Conservation (phyloP, 2,113 vertebrate species). For the Gallinago media region DNA sequence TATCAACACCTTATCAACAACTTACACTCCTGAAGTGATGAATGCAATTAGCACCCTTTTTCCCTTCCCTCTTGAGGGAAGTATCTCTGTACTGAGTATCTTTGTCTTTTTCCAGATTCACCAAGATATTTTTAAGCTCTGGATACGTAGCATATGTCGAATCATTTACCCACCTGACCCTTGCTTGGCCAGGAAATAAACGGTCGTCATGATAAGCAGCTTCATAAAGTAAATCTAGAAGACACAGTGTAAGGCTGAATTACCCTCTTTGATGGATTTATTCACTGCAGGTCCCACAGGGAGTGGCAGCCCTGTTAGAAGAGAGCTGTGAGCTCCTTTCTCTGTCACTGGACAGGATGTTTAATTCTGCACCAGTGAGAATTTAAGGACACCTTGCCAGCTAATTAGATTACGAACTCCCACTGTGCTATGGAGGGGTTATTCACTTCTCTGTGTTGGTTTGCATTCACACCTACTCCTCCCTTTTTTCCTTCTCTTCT, state of each 20-base stretch:
- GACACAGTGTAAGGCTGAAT: not conserved
- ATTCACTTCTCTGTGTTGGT: not conserved
- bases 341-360: not conserved
- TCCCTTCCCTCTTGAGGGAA: not conserved
- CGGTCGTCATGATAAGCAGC: not conserved
- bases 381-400: not conserved
- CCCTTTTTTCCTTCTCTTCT: not conserved
- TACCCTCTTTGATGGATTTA: not conserved
- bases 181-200: not conserved
- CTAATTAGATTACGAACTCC: not conserved
- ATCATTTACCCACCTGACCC: not conserved
- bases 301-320: not conserved
- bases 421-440: not conserved
- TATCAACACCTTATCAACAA: not conserved
- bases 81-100: not conserved
- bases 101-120: not conserved
- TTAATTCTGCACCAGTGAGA: not conserved
- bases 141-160: not conserved
- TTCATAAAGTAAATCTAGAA: not conserved
- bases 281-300: not conserved
- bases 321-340: not conserved
- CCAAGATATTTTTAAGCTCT: not conserved
- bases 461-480: not conserved
- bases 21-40: not conserved
- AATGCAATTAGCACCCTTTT: not conserved